Base-by-base conservation (phyloP, 2,888 invertebrate genomes). In the Epicampocera succincta region DNA sequence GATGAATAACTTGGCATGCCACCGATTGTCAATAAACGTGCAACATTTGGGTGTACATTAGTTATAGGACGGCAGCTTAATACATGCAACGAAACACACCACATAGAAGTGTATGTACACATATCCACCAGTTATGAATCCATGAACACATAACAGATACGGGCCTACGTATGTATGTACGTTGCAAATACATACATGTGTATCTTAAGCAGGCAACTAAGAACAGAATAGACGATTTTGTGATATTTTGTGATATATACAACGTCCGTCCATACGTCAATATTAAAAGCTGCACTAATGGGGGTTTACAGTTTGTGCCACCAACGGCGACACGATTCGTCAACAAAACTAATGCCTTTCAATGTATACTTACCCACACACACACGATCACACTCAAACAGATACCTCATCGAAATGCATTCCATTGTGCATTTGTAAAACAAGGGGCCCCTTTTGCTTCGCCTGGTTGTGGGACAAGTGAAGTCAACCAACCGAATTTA, bases 1-100 rank as follows among this genome's bases (percentile, higher is more conserved):
- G 88, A 89, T 88, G 89, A 88, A 87, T 88, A 88, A 88, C 87
- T 87, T 86, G 88, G 86, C 87, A 86, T 85, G 85, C 86, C 86
- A 85, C 86, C 84, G 86, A 86, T 86, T 88, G 89, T 87, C 87
- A 86, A 85, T 86, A 85, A 85, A 88, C 88, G 89, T 88, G 89
- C 90, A 89, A 89, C 88, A 89, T 89, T 89, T 89, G 88, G 89
- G 88, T 89, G 88, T 88, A 86, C 87, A 87, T 88, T 88, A 85
- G 86, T 87, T 88, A 88, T 86, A 84, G 80, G 50, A 52, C 56
- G 44, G 56, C 60, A 81, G 52, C 63, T 60, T 9, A 76, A 69
- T 50, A 46, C 50, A 40, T 80, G 52, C 52, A 54, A 46, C 38
- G 54, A 29, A 61, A 56, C 52, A 42, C 42, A 21, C 19, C 33